A percentile compares a stretch with the other conserved stretches of the same genome.
Conservation (phyloP, 2,113 vertebrate species). For the Mohoua ochrocephala region DNA sequence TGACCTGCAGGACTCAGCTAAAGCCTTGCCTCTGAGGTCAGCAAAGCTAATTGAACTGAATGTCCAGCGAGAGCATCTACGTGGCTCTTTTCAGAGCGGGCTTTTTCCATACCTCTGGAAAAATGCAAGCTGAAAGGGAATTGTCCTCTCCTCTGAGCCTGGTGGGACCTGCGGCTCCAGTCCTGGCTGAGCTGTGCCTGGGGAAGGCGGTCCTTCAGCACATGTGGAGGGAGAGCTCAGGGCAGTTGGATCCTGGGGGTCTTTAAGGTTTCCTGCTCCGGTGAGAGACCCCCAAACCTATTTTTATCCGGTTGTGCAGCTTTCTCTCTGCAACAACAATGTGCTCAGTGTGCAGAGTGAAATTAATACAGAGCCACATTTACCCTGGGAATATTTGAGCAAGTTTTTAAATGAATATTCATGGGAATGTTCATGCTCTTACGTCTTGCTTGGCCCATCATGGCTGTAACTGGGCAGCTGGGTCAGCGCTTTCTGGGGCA, state of each 20-base stretch:
- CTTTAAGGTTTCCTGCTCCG: background rate
- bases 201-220: background rate
- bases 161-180: background rate
- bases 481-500: background rate
- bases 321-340: background rate
- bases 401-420: conserved; percentile 13
- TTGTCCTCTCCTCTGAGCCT: background rate
- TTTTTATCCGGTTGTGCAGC: background rate
- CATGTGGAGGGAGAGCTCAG: background rate
- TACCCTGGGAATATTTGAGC: conserved; percentile 12
- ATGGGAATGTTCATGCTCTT: background rate
- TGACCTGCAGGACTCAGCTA: background rate
- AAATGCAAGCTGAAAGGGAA: background rate
- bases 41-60: background rate
- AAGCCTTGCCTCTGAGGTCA: background rate
- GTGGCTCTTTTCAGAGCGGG: background rate
- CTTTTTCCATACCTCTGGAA: background rate
- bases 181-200: background rate
- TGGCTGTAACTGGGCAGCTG: background rate
- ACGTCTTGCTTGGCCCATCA: background rate
- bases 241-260: background rate
- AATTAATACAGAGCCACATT: background rate
- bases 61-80: background rate
- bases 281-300: background rate
- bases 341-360: background rate